Evolutionary conservation across 1,140 invertebrate species (phyloP).

Genomic region (Trissolcus basalis): DNA sequence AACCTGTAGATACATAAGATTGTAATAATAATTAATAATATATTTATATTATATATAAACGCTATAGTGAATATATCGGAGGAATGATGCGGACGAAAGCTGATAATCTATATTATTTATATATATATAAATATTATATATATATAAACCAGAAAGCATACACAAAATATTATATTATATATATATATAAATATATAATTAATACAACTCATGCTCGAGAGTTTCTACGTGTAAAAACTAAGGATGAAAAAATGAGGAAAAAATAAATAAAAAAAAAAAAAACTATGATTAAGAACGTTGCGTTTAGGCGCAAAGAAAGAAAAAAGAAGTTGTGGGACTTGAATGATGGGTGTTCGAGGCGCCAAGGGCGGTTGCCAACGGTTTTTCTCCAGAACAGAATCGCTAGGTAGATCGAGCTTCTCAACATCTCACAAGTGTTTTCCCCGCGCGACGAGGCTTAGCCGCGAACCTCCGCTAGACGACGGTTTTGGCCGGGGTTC

Average conservation of each 20-base stretch:
- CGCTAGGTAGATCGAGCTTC: conserved; percentile 41
- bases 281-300: conserved; percentile 8
- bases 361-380: conserved; percentile 51
- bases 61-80: conserved; percentile 20
- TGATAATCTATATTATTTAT: conserved; percentile 50
- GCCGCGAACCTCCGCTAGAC: conserved; percentile 74
- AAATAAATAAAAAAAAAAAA: background rate
- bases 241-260: conserved; percentile 10
- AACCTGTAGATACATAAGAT: conserved; percentile 62
- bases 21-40: conserved; percentile 21
- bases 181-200: conserved; percentile 17
- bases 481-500: conserved; percentile 56
- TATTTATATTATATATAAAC: conserved; percentile 53
- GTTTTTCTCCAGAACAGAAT: conserved; percentile 27
- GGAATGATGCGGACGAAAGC: conserved; percentile 27
- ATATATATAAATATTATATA: conserved; percentile 29
- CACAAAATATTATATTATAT: conserved; percentile 15
- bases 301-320: too few species aligned
- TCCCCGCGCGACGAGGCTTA: conserved; percentile 10
- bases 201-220: conserved; percentile 49
- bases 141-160: conserved; percentile 14
- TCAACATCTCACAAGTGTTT: conserved; percentile 21
- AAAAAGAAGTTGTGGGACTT: conserved; percentile 20
- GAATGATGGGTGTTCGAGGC: conserved; percentile 14
- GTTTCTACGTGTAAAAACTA: conserved; percentile 55